These are phyloP conservation scores for Sebastes vulpes DNA, from an alignment of 2,797 vertebrate species.

Conservation along the genomic window DNA sequence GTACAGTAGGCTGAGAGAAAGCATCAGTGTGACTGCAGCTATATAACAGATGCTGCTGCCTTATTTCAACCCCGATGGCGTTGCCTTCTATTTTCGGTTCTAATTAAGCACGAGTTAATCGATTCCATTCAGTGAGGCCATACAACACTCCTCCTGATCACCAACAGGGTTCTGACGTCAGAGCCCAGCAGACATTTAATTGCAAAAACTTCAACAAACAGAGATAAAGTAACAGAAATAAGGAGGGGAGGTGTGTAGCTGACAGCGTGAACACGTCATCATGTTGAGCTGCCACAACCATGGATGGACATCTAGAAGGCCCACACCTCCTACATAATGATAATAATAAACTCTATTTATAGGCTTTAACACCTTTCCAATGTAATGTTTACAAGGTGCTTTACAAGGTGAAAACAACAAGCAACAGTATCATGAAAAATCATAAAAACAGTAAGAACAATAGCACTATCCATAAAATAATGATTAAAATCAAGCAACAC, in stretches of 20 bases:
- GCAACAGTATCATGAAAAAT: fast-evolving
- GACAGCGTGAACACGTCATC: background rate
- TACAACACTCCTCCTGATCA: background rate
- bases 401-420: background rate
- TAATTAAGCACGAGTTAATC: background rate
- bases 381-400: background rate
- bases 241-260: background rate
- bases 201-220: background rate
- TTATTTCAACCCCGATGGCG: background rate
- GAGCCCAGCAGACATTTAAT: background rate
- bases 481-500: background rate
- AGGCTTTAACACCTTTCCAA: background rate
- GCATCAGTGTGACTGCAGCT: background rate
- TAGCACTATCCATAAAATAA: background rate
- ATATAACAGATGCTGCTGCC: background rate
- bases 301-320: background rate
- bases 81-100: background rate
- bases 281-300: background rate
- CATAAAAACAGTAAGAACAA: background rate
- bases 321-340: background rate
- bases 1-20: background rate
- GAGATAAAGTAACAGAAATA: background rate
- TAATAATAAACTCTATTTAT: background rate
- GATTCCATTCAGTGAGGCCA: background rate
- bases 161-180: background rate